Conservation (phyloP, 1,140 invertebrate genomes). For the Megalopta genalis region DNA sequence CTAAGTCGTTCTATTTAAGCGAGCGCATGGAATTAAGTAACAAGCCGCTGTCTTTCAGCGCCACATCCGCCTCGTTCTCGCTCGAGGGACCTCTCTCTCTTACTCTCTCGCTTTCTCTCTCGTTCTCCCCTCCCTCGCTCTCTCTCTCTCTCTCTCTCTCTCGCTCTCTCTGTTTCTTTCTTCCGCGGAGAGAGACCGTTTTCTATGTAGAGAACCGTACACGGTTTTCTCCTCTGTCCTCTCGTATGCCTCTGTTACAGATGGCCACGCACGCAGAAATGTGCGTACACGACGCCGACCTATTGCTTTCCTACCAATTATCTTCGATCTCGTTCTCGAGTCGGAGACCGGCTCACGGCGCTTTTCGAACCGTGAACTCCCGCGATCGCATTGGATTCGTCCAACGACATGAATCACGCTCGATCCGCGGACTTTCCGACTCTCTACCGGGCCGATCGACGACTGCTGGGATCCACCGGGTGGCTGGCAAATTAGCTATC, state of each 20-base stretch:
- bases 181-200: background rate
- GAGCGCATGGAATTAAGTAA: slow-evolving; percentile 75
- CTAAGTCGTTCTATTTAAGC: slow-evolving; percentile 76
- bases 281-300: slow-evolving; percentile 17
- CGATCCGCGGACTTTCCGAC: background rate
- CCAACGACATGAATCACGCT: slow-evolving; percentile 28
- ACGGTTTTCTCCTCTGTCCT: too few species aligned
- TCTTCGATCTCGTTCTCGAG: slow-evolving; percentile 35
- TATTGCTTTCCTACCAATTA: slow-evolving; percentile 49
- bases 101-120: too few species aligned
- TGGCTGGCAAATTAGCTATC: too few species aligned
- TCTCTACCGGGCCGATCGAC: too few species aligned
- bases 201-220: slow-evolving; percentile 4
- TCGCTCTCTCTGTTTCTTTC: too few species aligned
- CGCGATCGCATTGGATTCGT: slow-evolving; percentile 8
- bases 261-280: slow-evolving; percentile 16
- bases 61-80: slow-evolving; percentile 68
- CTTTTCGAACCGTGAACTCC: slow-evolving; percentile 30
- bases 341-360: slow-evolving; percentile 7
- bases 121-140: too few species aligned
- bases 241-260: background rate
- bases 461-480: too few species aligned
- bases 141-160: too few species aligned
- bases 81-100: background rate
- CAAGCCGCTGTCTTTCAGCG: slow-evolving; percentile 74